Percentiles rank a stretch among this genome's conserved stretches.
Evolutionary conservation across 2,113 vertebrate species (phyloP).

Genomic region (Chrysemys picta): DNA sequence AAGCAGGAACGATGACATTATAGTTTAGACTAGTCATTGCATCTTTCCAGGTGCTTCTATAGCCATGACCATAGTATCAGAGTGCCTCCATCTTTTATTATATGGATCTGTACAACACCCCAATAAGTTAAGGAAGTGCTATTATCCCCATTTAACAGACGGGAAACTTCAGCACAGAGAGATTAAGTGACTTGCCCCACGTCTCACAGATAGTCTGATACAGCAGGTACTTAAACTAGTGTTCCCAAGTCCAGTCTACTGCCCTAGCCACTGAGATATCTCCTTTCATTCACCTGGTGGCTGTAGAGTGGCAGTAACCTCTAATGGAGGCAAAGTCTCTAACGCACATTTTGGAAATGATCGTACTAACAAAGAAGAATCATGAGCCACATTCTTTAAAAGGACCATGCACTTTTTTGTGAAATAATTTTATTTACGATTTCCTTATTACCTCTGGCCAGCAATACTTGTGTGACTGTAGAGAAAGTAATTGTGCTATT

Average conservation of each 20-base stretch:
- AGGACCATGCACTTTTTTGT: background rate
- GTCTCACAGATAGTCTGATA: background rate
- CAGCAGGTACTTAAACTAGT: background rate
- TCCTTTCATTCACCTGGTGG: background rate
- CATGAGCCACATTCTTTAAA: background rate
- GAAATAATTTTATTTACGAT: background rate
- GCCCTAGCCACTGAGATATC: background rate
- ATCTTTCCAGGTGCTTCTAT: too few species aligned
- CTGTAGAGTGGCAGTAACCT: background rate
- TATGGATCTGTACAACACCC: too few species aligned
- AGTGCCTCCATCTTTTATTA: too few species aligned
- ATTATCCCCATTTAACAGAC: too few species aligned
- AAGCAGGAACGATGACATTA: too few species aligned
- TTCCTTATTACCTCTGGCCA: background rate
- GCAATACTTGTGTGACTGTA: background rate
- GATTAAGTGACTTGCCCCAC: background rate
- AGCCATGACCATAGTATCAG: too few species aligned
- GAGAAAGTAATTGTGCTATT: background rate
- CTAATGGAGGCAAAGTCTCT: background rate
- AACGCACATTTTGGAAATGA: background rate
- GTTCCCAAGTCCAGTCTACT: background rate
- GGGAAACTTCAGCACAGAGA: too few species aligned
- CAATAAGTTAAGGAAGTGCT: too few species aligned
- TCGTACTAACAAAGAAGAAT: background rate
- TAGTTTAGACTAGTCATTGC: too few species aligned